phyloP scores from a whole-genome alignment of 2,797 vertebrate species.

The Schizothorax lantsangensis region DNA sequence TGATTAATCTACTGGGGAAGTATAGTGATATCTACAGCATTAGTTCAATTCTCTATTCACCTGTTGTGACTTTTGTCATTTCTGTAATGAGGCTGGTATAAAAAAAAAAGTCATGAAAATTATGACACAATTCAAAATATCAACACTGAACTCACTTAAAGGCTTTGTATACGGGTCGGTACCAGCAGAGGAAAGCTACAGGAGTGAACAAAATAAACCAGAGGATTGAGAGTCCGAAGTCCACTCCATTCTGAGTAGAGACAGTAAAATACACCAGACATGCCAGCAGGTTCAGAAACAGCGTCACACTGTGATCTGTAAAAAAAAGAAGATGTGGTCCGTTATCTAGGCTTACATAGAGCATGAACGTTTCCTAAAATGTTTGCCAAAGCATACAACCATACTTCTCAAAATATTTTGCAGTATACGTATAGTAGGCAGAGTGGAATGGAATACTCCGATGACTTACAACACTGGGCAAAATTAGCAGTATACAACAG shows the following conservation, averaged over 20 bases:
- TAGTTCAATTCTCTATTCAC: no score
- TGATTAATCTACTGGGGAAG: not conserved
- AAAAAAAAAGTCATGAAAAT: not conserved
- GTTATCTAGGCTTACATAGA: not conserved
- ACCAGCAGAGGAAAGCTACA: constrained; percentile 97
- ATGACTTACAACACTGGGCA: not conserved
- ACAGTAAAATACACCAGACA: constrained; percentile 88
- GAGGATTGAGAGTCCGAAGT: constrained; percentile 93
- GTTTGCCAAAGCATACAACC: not conserved
- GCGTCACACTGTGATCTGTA: constrained; percentile 88
- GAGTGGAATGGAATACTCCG: not conserved
- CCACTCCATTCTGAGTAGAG: constrained; percentile 66
- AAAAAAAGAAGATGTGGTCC: not conserved
- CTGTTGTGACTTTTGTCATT: not conserved
- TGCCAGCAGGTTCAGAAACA: constrained; percentile 94
- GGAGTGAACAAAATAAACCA: constrained; percentile 94
- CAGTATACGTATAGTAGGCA: not conserved
- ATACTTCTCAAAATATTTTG: not conserved
- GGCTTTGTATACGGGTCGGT: constrained; percentile 95
- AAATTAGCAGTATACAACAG: not conserved
- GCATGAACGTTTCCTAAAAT: no score
- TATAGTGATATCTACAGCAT: not conserved
- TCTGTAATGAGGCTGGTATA: not conserved
- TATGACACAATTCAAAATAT: not conserved
- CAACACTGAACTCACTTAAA: constrained; percentile 84